Conservation (phyloP, 2,113 vertebrate species). For the Poicephalus gulielmi region DNA sequence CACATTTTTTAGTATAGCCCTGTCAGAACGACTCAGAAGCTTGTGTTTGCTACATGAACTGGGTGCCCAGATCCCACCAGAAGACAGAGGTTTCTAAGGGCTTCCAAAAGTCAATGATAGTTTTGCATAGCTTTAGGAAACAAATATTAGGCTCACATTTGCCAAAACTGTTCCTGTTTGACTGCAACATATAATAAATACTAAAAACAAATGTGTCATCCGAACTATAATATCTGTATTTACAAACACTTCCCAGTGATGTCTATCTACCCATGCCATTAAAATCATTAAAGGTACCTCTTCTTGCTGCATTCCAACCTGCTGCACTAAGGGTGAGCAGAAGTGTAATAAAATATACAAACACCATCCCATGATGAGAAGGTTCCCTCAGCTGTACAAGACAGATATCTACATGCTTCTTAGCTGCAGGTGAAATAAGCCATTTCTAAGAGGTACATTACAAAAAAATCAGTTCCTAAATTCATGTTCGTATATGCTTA, state of each 20-base stretch:
- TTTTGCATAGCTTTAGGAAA: not conserved
- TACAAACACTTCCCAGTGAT: not conserved
- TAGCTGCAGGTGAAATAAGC: not conserved
- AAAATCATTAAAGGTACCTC: not conserved
- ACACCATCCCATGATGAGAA: not conserved
- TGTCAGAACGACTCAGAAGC: not conserved
- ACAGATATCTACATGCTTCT: not conserved
- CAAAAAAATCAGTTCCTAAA: not conserved
- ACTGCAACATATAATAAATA: not conserved
- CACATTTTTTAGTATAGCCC: conserved; percentile 44
- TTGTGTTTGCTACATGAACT: not conserved
- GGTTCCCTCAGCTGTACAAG: not conserved
- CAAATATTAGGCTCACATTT: not conserved
- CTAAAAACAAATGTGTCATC: not conserved
- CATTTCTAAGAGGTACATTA: not conserved
- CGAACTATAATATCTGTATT: not conserved
- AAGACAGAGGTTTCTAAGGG: not conserved
- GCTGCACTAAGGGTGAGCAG: not conserved
- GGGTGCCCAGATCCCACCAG: conserved; percentile 22
- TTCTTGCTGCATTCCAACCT: not conserved
- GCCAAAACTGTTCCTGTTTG: not conserved
- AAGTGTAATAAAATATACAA: not conserved
- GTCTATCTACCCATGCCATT: not conserved
- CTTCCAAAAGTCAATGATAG: not conserved
- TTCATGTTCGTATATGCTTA: not conserved